phyloP scores from a whole-genome alignment of 2,797 vertebrate species.

The Lemur catta region DNA sequence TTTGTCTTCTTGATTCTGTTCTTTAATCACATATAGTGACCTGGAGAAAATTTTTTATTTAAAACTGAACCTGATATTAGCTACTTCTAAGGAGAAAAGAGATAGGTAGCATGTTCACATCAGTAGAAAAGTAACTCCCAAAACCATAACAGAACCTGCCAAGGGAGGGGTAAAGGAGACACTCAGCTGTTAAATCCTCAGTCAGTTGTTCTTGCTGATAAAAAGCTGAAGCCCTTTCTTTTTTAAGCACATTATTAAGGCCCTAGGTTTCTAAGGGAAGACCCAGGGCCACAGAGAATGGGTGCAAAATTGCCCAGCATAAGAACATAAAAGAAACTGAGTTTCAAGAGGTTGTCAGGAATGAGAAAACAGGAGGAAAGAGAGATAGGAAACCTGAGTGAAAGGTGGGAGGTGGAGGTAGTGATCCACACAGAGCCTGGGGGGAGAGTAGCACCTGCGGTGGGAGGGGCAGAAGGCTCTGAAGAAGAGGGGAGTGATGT shows the following conservation, averaged over 20 bases:
- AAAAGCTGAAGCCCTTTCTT: background rate
- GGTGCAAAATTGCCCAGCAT: background rate
- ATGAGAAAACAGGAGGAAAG: background rate
- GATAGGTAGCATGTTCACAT: background rate
- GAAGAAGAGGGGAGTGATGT: background rate
- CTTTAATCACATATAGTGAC: background rate
- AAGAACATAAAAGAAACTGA: background rate
- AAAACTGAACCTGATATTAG: background rate
- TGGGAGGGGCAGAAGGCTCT: background rate
- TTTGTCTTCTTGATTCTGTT: slow-evolving; percentile 15
- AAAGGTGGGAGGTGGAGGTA: background rate
- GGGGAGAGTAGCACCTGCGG: background rate
- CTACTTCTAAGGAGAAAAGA: background rate
- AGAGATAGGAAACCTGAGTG: background rate
- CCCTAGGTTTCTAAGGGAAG: background rate
- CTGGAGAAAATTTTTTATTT: background rate
- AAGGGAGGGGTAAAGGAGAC: background rate
- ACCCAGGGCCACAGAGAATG: background rate
- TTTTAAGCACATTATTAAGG: background rate
- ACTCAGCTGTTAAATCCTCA: background rate
- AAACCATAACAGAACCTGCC: background rate
- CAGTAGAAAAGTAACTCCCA: background rate
- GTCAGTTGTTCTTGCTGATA: background rate
- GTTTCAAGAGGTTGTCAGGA: background rate
- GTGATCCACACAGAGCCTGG: background rate